Evolutionary conservation across 1,140 invertebrate species (phyloP), one percentile per base, ranked within the genome.

Genomic region (Pogonus chalceus): DNA sequence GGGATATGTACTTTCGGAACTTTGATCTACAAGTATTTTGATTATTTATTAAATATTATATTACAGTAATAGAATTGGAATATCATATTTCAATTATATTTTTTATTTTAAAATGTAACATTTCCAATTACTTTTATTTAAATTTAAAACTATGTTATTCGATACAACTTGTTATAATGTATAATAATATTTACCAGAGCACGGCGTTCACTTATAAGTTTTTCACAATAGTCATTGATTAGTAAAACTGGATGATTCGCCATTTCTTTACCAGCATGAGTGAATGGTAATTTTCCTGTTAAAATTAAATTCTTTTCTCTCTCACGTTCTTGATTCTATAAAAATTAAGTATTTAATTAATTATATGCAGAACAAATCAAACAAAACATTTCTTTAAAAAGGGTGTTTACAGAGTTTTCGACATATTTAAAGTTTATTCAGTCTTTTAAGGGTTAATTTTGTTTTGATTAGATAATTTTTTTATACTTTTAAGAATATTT

Each of bases 221-320:
- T 73, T 39, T 80, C 79, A 46, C 78, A 81, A 58, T 82, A 78
- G 1, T 75, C 72, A 54, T 81, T 78, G 2, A 84, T 79, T 16
- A 81, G 73, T 65, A 83, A 82, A 1, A 84, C 77, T 7, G 83
- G 81, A 70, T 84, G 81, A 58, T 79, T 65, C 50, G 69, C 76
- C 58, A 85, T 73, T 63, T 82, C 80, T 1, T 73, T 69, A 1
- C 81, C 81, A 20, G 80, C 82, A 58, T 84, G 78, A 61, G 80
- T 73, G 14, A 84, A 65, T 0, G 75, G 71, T 54, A 78, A 76
- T 59, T 79, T 79, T 37, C 81, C 80, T 48, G 76, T 76, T 18
- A 85, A 67, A 49, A 85, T 79, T 49, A 85, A 69, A 59, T 77
- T 76, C 64, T 84, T 85, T 46, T 83, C 76, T 53, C 82, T 71